Evolutionary conservation across 2,888 invertebrate genomes (phyloP), one percentile per base, ranked within the genome.

Genomic region (Rosalia funebris): DNA sequence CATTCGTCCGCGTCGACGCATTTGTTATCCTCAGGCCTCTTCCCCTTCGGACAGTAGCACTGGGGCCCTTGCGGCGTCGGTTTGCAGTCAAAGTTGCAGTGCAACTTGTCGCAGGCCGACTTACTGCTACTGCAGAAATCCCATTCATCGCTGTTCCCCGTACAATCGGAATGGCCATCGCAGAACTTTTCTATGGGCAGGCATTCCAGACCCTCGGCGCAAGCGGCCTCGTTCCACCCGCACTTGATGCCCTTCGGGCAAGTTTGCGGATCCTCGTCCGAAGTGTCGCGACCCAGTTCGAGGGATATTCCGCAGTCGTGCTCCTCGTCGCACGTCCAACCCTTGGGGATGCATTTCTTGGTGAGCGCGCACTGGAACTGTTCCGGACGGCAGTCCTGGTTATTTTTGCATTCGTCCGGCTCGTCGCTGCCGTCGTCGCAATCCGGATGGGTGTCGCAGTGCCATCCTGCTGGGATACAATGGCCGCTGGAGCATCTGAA

Each of bases 1-100:
- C 95, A 95, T 82, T 94, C 93, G 82, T 94, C 86, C 65, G 88
- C 87, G 82, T 94, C 93, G 50, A 87, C 83, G 75, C 93, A 93
- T 48, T 81, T 82, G 15, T 85, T 87, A 54, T 82, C 85, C 62
- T 86, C 83, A 1, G 89, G 85, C 74, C 86, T 85, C 78, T 87
- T 86, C 0, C 93, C 92, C 34, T 81, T 79, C 14, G 85, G 85
- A 82, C 94, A 94, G 83, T 86, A 93, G 82, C 94, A 94, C 53
- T 85, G 84, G 31, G 89, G 86, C 1, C 92, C 93, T 65, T 84
- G 83, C 55, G 86, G 86, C 65, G 92, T 92, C 41, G 89, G 86
- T 72, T 86, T 87, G 79, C 93, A 93, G 50, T 87, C 88, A 78
- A 85, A 84, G n/a, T 52, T 63, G 62, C 81, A 81, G 50, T 77